Conservation (phyloP, 2,888 invertebrate genomes). For the Drosophila atripex region DNA sequence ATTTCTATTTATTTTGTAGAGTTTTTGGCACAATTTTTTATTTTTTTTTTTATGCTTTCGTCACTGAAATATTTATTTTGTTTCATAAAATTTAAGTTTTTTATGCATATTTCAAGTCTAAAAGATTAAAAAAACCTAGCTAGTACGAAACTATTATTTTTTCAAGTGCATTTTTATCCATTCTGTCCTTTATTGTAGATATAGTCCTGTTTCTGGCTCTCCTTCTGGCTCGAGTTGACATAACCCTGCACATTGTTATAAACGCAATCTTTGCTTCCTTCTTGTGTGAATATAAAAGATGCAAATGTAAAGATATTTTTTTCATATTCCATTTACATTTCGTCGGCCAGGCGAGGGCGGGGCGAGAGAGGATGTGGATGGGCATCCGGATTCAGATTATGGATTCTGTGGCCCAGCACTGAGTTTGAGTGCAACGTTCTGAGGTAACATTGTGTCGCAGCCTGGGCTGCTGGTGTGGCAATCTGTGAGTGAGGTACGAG, state of each 20-base stretch:
- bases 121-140: too few species aligned
- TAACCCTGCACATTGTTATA: slow-evolving; percentile 61
- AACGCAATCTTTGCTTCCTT: slow-evolving; percentile 56
- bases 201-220: slow-evolving; percentile 17
- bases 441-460: slow-evolving; percentile 26
- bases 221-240: slow-evolving; percentile 46
- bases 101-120: too few species aligned
- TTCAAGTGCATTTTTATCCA: background rate
- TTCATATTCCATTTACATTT: slow-evolving; percentile 65
- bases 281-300: slow-evolving; percentile 63
- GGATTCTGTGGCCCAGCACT: slow-evolving; percentile 2
- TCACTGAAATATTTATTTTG: background rate
- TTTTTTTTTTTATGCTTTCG: background rate
- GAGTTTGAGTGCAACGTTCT: slow-evolving; percentile 33
- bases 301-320: slow-evolving; percentile 77
- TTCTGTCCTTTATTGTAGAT: background rate
- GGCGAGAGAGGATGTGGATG: background rate
- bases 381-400: slow-evolving; percentile 8
- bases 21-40: too few species aligned
- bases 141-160: background rate
- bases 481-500: slow-evolving; percentile 78
- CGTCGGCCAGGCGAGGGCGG: slow-evolving; percentile 30
- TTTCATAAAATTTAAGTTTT: background rate
- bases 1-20: background rate
- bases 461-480: slow-evolving; percentile 21